phyloP scores from a whole-genome alignment of 2,888 invertebrate genomes.

The Oscheius sp. region DNA sequence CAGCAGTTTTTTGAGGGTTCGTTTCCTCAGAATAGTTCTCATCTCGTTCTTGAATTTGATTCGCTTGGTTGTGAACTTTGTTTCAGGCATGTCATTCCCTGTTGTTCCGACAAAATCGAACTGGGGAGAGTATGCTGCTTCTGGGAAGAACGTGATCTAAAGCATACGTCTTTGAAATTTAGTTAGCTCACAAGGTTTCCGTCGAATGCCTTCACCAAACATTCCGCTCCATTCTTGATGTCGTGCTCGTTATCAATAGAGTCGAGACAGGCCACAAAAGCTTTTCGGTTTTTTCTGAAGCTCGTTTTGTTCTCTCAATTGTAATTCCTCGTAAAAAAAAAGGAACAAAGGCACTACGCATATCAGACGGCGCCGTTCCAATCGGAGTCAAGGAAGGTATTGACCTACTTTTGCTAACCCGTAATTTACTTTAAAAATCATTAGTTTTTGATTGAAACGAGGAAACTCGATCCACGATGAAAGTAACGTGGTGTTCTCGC shows the following conservation, averaged over 20 bases:
- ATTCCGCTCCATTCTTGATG: slow-evolving; percentile 60
- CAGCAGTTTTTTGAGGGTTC: not conserved
- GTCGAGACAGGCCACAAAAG: slow-evolving; percentile 64
- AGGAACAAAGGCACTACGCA: not conserved
- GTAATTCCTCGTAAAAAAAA: not conserved
- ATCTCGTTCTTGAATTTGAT: slow-evolving; percentile 9
- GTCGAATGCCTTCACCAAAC: slow-evolving; percentile 65
- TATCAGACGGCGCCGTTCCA: not conserved
- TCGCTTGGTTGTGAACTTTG: slow-evolving; percentile 13
- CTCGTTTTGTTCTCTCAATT: not conserved
- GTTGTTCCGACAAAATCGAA: slow-evolving; percentile 32
- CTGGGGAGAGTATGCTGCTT: slow-evolving; percentile 28
- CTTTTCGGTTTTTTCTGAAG: slow-evolving; percentile 54
- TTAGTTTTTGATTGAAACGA: too few relatives aligned
- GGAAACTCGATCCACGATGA: too few relatives aligned
- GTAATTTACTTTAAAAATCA: too few relatives aligned
- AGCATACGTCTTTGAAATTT: not conserved
- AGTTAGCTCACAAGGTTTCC: slow-evolving; percentile 43
- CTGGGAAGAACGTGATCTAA: slow-evolving; percentile 30
- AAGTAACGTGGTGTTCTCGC: too few relatives aligned
- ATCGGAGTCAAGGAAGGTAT: too few relatives aligned
- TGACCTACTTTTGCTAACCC: too few relatives aligned
- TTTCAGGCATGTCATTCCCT: slow-evolving; percentile 21
- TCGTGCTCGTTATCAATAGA: slow-evolving; percentile 58
- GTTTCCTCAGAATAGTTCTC: slow-evolving; percentile 4